Percentiles rank a stretch among this genome's conserved stretches.
Evolutionary conservation across 92 coral and sea anemone genomes (phyloP).

Genomic region (Meandrina meandrites): DNA sequence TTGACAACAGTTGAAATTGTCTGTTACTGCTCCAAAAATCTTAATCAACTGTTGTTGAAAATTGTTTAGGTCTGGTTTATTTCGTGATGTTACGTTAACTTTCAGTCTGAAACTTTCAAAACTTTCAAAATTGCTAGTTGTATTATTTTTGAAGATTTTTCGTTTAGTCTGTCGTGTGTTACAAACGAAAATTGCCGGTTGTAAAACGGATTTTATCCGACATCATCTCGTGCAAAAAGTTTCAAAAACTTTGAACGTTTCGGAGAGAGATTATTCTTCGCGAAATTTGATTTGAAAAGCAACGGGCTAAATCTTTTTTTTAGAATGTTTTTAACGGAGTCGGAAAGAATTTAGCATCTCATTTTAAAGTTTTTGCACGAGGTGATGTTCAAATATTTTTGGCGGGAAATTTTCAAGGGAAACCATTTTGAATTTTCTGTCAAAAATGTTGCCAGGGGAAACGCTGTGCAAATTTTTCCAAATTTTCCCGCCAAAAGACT

Average conservation of each 20-base stretch:
- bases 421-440: neutral
- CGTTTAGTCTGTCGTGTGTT: neutral
- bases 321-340: too few species aligned
- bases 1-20: too few species aligned
- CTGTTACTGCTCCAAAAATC: too few species aligned
- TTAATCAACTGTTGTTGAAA: neutral
- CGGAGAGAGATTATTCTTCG: too few species aligned
- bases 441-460: conserved; percentile 24
- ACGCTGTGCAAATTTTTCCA: conserved; percentile 16
- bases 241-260: too few species aligned
- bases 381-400: neutral
- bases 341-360: neutral
- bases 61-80: neutral
- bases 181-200: neutral
- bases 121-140: too few species aligned
- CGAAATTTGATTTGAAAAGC: too few species aligned
- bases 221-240: neutral
- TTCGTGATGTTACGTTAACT: too few species aligned
- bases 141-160: too few species aligned
- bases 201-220: neutral
- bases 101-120: too few species aligned
- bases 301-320: neutral
- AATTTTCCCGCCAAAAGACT: conserved; percentile 32
- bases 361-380: neutral
- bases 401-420: neutral